Conservation (phyloP, 2,888 invertebrate genomes). For the Polymixis flavicincta region DNA sequence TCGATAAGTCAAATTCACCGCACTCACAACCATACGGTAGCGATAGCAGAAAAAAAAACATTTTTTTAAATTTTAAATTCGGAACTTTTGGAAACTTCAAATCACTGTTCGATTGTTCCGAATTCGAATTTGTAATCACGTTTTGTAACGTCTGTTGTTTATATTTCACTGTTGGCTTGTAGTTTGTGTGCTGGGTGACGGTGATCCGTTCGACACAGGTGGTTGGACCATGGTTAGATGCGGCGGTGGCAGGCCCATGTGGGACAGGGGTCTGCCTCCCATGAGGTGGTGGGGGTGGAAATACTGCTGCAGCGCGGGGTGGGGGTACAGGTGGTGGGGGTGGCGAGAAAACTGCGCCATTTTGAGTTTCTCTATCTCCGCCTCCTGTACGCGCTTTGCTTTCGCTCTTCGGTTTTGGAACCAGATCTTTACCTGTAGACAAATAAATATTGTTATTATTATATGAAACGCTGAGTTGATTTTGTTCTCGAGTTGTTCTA, state of each 20-base stretch:
- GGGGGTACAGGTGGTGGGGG: slow-evolving; percentile 91
- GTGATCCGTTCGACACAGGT: slow-evolving; percentile 83
- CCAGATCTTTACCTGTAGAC: slow-evolving; percentile 95
- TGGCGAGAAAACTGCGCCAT: slow-evolving; percentile 93
- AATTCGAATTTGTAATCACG: slow-evolving; percentile 57
- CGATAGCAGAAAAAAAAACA: slow-evolving; percentile 56
- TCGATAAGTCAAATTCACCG: slow-evolving; percentile 48
- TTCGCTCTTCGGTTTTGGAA: slow-evolving; percentile 99
- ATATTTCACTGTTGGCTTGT: slow-evolving; percentile 74
- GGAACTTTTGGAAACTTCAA: slow-evolving; percentile 33
- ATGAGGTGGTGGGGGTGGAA: slow-evolving; percentile 91
- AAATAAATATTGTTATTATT: slow-evolving; percentile 73
- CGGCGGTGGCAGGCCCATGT: slow-evolving; percentile 86
- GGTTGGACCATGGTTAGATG: slow-evolving; percentile 88
- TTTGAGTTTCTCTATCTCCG: slow-evolving; percentile 98
- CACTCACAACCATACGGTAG: slow-evolving; percentile 60
- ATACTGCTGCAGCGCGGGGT: slow-evolving; percentile 91
- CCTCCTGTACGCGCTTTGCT: slow-evolving; percentile 99
- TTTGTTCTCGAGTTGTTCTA: neutral
- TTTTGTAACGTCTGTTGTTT: slow-evolving; percentile 60
- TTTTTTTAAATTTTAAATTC: slow-evolving; percentile 22
- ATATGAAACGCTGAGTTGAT: neutral
- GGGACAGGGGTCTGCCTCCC: slow-evolving; percentile 87
- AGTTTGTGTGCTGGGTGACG: slow-evolving; percentile 84
- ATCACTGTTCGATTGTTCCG: slow-evolving; percentile 49